phyloP scores from a whole-genome alignment of 2,113 vertebrate genomes.

The Datnioides undecimradiatus region DNA sequence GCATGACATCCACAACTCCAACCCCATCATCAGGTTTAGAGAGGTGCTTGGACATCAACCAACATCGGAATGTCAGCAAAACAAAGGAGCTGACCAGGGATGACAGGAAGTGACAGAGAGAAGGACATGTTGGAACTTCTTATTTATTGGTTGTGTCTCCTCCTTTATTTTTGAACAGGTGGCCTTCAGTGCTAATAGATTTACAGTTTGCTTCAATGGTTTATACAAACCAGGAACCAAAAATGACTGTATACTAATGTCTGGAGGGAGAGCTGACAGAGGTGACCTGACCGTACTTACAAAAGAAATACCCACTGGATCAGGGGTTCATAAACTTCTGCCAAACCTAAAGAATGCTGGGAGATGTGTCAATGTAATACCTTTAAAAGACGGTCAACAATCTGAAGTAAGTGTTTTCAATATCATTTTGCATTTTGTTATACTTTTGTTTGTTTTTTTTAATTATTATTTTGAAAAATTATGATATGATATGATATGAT shows the following conservation, averaged over 20 bases:
- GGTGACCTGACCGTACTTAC: slow-evolving; percentile 28
- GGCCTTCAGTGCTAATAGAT: slow-evolving; percentile 35
- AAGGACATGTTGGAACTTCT: neutral
- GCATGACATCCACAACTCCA: too few relatives aligned
- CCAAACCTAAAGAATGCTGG: slow-evolving; percentile 53
- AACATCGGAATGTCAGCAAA: too few relatives aligned
- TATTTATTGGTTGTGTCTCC: neutral
- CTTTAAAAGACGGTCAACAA: slow-evolving; percentile 48
- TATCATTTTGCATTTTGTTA: neutral
- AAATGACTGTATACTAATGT: slow-evolving; percentile 68
- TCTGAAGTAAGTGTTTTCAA: slow-evolving; percentile 26
- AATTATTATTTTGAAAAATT: neutral
- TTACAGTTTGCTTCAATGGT: slow-evolving; percentile 60
- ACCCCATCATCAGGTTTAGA: too few relatives aligned
- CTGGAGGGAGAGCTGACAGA: slow-evolving; percentile 59
- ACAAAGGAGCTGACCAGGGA: too few relatives aligned
- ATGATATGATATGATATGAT: too few relatives aligned
- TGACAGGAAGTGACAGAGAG: too few relatives aligned
- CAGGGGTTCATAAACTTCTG: slow-evolving; percentile 60
- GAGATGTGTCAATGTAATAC: slow-evolving; percentile 63
- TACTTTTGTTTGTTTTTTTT: neutral
- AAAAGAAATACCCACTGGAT: slow-evolving; percentile 53
- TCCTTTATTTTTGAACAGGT: slow-evolving; percentile 27
- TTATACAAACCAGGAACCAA: slow-evolving; percentile 15
- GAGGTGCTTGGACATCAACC: too few relatives aligned